Base-by-base conservation (phyloP, 1,140 invertebrate species). In the Rhyacophila brunnea region DNA sequence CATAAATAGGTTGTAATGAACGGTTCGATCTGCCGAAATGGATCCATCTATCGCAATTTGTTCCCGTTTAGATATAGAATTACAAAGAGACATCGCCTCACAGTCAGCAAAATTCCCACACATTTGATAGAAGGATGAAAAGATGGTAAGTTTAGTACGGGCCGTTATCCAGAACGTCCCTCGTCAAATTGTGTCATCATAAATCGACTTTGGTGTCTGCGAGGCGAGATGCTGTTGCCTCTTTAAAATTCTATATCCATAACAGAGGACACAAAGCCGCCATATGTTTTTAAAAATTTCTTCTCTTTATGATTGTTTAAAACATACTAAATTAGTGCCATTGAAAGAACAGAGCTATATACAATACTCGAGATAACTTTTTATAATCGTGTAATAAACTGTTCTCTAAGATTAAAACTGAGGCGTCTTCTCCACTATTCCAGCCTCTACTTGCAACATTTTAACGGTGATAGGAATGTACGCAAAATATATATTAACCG, bases 161-260 rank as follows among this genome's bases (percentile, higher is more conserved):
- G n/a, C n/a, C n/a, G n/a, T n/a, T n/a, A n/a, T n/a, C n/a, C n/a
- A n/a, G n/a, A n/a, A n/a, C n/a, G n/a, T n/a, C 46, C 28, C 2
- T 6, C n/a, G 13, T 50, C 32, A 19, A 20, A 10, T 9, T 7
- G 1, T 28, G 18, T 6, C 11, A 38, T 40, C 5, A 11, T 19
- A 38, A 18, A 19, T 44, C 19, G 5, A 60, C 51, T 64, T 64
- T 52, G 62, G 62, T 64, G 62, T 47, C n/a, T 17, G 38, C 49
- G 19, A 60, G 48, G 28, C 57, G 45, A 60, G 62, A 58, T 64
- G 62, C 62, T 64, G 62, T 53, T 40, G 53, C 40, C 58, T 45
- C 35, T 13, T 6, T 14, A 15, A 10, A 42, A 48, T 18, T 43
- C 2, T 36, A 49, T 28, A 6, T 43, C 6, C 36, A 36, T 10